These are phyloP conservation scores for Drosophila fuyamai DNA, from an alignment of 1,140 invertebrate genomes.

Conservation along the genomic window DNA sequence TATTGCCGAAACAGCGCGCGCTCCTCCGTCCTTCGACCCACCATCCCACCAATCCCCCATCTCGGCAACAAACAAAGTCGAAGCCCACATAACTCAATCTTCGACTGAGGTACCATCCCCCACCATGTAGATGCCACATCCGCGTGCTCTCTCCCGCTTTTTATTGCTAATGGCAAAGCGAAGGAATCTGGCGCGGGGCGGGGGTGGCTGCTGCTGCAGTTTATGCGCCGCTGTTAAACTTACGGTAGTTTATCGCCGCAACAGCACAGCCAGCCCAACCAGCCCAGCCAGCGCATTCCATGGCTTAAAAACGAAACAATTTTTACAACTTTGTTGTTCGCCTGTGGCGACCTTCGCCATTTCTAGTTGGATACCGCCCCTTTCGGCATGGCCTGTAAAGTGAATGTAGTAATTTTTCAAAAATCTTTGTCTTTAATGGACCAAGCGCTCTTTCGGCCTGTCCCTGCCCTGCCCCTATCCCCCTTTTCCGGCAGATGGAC, in stretches of 20 bases:
- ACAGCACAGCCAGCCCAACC: not conserved
- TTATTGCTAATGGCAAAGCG: constrained; percentile 75
- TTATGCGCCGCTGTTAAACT: constrained; percentile 80
- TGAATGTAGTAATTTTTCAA: constrained; percentile 81
- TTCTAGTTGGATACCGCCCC: constrained; percentile 59
- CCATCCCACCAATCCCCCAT: not conserved
- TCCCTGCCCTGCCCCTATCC: not conserved
- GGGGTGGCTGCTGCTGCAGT: constrained; percentile 53
- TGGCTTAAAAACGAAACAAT: constrained; percentile 81
- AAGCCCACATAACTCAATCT: constrained; percentile 85
- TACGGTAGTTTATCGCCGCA: constrained; percentile 72
- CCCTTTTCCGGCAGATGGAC: not conserved
- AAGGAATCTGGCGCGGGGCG: not conserved
- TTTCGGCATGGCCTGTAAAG: constrained; percentile 41
- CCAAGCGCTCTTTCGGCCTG: constrained; percentile 61
- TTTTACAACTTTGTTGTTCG: constrained; percentile 84
- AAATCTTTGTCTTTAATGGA: constrained; percentile 85
- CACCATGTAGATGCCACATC: not conserved
- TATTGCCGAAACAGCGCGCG: constrained; percentile 82
- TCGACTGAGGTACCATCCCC: constrained; percentile 50
- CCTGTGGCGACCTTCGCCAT: constrained; percentile 63
- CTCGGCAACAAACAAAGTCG: constrained; percentile 70
- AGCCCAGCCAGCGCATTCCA: constrained; percentile 1
- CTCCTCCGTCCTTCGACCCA: not conserved
- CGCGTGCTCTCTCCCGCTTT: constrained; percentile 43